phyloP scores from a whole-genome alignment of 2,797 vertebrate species.

The Oryzias dopingdopingensis region DNA sequence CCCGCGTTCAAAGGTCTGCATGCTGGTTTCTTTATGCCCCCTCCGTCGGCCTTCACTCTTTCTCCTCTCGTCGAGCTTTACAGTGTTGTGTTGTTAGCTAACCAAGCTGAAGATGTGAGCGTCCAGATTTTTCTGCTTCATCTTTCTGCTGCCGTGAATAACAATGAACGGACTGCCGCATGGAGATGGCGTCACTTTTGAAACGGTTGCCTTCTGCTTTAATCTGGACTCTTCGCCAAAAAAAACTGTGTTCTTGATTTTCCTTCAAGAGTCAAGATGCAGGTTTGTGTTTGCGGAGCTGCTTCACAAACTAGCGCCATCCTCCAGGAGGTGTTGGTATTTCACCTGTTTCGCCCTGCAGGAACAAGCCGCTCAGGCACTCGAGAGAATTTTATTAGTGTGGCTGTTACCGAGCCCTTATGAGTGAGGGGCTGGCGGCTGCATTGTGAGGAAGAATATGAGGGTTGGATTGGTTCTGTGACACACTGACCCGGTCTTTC shows the following conservation, averaged over 20 bases:
- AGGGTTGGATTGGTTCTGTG: too few relatives aligned
- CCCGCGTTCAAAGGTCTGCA: conserved; percentile 79
- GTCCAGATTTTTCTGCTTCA: conserved; percentile 59
- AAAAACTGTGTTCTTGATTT: too few relatives aligned
- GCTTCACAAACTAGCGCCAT: too few relatives aligned
- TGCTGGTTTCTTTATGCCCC: conserved; percentile 18
- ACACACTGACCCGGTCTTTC: too few relatives aligned
- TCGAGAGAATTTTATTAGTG: conserved; percentile 12
- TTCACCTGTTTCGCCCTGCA: neutral
- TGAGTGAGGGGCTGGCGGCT: neutral
- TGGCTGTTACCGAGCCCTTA: conserved; percentile 11
- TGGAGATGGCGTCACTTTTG: neutral
- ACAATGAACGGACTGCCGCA: conserved; percentile 60
- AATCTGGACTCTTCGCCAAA: too few relatives aligned
- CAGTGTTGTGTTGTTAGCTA: conserved; percentile 60
- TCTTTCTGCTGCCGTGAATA: conserved; percentile 53
- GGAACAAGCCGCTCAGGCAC: conserved; percentile 13
- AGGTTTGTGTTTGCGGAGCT: too few relatives aligned
- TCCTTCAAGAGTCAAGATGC: too few relatives aligned
- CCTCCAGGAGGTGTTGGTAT: too few relatives aligned
- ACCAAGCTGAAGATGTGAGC: conserved; percentile 60
- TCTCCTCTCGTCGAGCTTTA: conserved; percentile 40
- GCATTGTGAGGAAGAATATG: neutral
- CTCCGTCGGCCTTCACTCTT: conserved; percentile 2
- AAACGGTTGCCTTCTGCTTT: too few relatives aligned